Evolutionary conservation across 2,113 vertebrate genomes (phyloP), one percentile per base, ranked within the genome.

Genomic region (Microtus oregoni): DNA sequence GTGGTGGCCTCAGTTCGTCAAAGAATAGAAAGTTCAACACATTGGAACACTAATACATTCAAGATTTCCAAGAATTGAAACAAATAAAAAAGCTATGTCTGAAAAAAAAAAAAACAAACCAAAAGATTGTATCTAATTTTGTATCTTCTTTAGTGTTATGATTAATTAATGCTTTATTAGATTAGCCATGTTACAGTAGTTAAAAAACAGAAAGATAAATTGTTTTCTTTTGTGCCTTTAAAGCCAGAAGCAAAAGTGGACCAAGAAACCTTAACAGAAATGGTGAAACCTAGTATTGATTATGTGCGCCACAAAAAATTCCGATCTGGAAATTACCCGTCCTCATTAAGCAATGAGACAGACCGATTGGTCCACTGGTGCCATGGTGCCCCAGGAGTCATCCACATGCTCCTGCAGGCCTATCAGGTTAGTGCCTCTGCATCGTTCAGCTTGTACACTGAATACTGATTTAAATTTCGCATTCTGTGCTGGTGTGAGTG

Each of bases 311-410:
- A 99, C 98, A 99, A 99, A 98, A 99, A 97, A 97, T 99, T 99
- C 95, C 98, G 99, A 35, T 99, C 99, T 0, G 99, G 99, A 76
- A 99, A 99, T 97, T 99, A 99, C 91, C 99, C 99, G 0, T 99
- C 99, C 0, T 99, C 99, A 0, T 98, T 99, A 90, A 99, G 99
- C 98, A 99, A 99, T 8, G 99, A 99, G 98, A 99, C 99, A 0
- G 99, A 99, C 97, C 98, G 99, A 0, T 98, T 99, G 97, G 99
- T 99, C 8, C 99, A 99, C 95, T 99, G 99, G 99, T 99, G 99
- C 94, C 99, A 99, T 0, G 99, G 99, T 3, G 99, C 99, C 0
- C 99, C 99, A 0, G 99, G 99, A 0, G 99, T 99, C 89, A 97
- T 99, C 96, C 99, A 99, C 82, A 98, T 99, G 99, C 99, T 99